These are phyloP conservation scores for Camponotus fellah DNA, from an alignment of 2,888 invertebrate genomes.

Conservation along the genomic window DNA sequence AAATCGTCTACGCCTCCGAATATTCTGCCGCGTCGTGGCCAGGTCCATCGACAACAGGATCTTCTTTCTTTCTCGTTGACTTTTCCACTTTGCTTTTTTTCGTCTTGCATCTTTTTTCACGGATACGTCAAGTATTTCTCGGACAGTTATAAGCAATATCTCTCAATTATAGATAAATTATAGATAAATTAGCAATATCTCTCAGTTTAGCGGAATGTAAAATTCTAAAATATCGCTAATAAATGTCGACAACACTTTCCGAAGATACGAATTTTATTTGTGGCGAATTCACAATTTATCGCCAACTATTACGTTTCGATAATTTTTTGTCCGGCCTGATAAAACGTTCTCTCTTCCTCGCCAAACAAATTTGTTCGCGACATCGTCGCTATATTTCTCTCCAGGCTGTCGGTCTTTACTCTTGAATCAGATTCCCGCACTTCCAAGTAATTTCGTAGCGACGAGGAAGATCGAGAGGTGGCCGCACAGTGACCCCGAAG, in stretches of 20 bases:
- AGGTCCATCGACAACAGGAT: constrained; percentile 50
- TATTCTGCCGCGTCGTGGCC: constrained; percentile 77
- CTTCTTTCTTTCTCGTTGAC: constrained; percentile 26
- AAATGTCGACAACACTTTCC: not conserved
- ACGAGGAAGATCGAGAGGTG: constrained; percentile 63
- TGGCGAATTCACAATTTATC: not conserved
- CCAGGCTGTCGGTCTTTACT: not conserved
- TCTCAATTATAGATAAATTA: constrained; percentile 34
- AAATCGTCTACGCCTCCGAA: constrained; percentile 84
- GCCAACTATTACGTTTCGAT: not conserved
- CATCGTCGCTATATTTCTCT: constrained; percentile 11
- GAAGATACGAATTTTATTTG: not conserved
- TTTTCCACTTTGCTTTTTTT: constrained; percentile 42
- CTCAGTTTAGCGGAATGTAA: not conserved
- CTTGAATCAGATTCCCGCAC: constrained; percentile 54
- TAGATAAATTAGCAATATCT: constrained; percentile 5
- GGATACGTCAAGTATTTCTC: not conserved
- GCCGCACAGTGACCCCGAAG: constrained; percentile 63
- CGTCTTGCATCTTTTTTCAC: constrained; percentile 21
- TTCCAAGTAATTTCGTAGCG: constrained; percentile 59
- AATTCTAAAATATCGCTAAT: not conserved
- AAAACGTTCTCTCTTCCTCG: not conserved
- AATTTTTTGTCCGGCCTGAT: not conserved
- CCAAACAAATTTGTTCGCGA: constrained; percentile 7
- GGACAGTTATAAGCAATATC: constrained; percentile 15